These are phyloP conservation scores for Thymelicus sylvestris DNA, from an alignment of 2,888 invertebrate species.

Conservation along the genomic window DNA sequence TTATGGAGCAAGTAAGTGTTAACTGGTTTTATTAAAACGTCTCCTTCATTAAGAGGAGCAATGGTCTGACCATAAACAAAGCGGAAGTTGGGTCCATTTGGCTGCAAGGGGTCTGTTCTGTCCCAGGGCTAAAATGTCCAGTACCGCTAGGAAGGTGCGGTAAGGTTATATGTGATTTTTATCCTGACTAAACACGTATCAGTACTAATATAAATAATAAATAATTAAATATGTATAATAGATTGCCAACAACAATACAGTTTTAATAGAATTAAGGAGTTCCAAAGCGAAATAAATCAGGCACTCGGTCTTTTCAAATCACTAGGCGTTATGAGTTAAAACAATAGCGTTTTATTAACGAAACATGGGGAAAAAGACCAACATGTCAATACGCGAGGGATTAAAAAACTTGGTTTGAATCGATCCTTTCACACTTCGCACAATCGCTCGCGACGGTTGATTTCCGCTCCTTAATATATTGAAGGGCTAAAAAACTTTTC, in stretches of 20 bases:
- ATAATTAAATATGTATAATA: background rate
- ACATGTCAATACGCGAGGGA: constrained; percentile 72
- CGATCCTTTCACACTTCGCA: constrained; percentile 83
- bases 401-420: constrained; percentile 73
- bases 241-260: constrained; percentile 13
- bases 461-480: constrained; percentile 77
- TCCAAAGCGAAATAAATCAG: constrained; percentile 27
- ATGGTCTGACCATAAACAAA: too few species aligned
- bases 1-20: background rate
- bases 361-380: constrained; percentile 26
- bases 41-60: too few species aligned
- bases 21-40: background rate
- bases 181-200: too few species aligned
- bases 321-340: constrained; percentile 44
- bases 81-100: too few species aligned
- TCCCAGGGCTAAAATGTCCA: too few species aligned
- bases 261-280: constrained; percentile 34
- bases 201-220: background rate
- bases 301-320: constrained; percentile 25
- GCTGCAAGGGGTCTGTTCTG: too few species aligned
- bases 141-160: too few species aligned
- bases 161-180: too few species aligned
- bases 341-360: constrained; percentile 57
- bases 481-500: constrained; percentile 46
- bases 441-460: constrained; percentile 79